Base-by-base conservation (phyloP, 1,140 invertebrate genomes). In the Heliothis subflexa region DNA sequence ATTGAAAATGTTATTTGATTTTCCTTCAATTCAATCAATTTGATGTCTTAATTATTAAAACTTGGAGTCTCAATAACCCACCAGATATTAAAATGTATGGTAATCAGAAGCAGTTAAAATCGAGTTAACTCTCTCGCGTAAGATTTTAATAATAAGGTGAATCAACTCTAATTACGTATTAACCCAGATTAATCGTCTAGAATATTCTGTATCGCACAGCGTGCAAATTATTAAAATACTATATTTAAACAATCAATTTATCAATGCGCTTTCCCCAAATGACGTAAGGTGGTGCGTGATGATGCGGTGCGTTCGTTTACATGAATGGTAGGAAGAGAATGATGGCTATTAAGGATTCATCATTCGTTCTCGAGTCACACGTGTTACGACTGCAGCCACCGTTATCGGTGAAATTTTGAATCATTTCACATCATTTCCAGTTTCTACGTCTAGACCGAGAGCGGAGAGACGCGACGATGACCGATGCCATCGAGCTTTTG, bases 231-330 rank as follows among this genome's bases (percentile, higher is more conserved):
- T 55, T 66, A 18, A 77, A 68, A 66, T 64, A 57, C 75, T 14
- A 59, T 78, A 78, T 80, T 54, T 66, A 40, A 76, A 78, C 49
- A 61, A 78, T 79, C 73, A 81, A 76, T 81, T 76, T 49, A 85
- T 83, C 71, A 83, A 89, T 90, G 84, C 84, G 86, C 90, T 92
- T 92, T 92, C 90, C 83, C 85, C 79, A 73, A 25, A 81, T 92
- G 85, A 92, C 83, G 90, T 84, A 92, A 91, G 33, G 78, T 68
- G 64, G 82, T 86, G 86, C 86, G 85, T 88, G 86, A 81, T 86
- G 87, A 86, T 89, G 86, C 85, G 85, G 87, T 86, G 83, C 83
- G 81, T 78, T 86, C 86, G 87, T 89, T 92, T 82, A 86, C 88
- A 86, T 85, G 82, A 87, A 81, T 83, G 79, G 86, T 87, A 83